Evolutionary conservation across 2,113 vertebrate species (phyloP).

Genomic region (Sula dactylatra): DNA sequence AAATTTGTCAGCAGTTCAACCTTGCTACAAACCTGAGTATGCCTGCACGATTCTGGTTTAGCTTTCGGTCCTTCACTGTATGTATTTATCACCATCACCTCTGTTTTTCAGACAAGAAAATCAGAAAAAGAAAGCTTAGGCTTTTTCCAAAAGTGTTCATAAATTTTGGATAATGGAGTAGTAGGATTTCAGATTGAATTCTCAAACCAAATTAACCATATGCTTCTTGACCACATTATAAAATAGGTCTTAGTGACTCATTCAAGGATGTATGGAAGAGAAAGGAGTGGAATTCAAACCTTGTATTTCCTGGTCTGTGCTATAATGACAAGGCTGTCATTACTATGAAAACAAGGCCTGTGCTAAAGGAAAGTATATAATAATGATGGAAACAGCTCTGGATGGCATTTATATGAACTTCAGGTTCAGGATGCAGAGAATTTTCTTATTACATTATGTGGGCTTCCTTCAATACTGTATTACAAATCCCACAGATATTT

Average conservation of each 20-base stretch:
- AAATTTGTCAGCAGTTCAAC: not conserved
- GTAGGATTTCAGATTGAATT: not conserved
- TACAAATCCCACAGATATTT: not conserved
- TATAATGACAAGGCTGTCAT: not conserved
- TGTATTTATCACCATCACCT: not conserved
- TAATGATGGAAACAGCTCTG: not conserved
- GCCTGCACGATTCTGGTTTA: not conserved
- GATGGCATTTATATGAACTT: not conserved
- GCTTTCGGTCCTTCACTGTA: not conserved
- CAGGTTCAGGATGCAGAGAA: not conserved
- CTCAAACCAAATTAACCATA: not conserved
- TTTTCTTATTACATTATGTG: not conserved
- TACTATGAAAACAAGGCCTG: not conserved
- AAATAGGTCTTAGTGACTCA: not conserved
- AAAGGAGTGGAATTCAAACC: not conserved
- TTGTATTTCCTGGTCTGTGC: not conserved
- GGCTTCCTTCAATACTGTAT: not conserved
- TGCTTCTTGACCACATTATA: not conserved
- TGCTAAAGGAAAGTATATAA: not conserved
- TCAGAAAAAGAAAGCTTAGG: not conserved
- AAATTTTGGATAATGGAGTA: not conserved
- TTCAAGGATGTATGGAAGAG: not conserved
- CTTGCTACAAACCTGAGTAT: not conserved
- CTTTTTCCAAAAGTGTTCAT: not conserved
- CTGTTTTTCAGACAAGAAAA: not conserved